A percentile compares a stretch with the other conserved stretches of the same genome.
These are phyloP conservation scores for Trematomus bernacchii DNA, from an alignment of 2,797 vertebrate species.

Conservation along the genomic window DNA sequence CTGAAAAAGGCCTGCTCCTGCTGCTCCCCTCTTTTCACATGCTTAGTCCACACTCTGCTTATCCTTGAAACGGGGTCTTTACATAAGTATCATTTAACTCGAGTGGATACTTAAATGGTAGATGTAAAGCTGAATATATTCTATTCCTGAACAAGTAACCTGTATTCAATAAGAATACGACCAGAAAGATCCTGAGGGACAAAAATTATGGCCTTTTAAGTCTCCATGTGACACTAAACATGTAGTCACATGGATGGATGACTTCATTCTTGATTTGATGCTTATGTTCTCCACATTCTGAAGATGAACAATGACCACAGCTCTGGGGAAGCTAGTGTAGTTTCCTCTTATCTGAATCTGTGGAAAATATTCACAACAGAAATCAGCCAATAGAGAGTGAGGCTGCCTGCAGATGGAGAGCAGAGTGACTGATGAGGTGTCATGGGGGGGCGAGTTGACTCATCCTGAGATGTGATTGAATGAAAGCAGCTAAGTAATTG, in stretches of 20 bases:
- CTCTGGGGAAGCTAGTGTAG: not conserved
- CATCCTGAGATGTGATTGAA: conserved; percentile 67
- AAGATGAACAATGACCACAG: not conserved
- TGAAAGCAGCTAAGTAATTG: conserved; percentile 70
- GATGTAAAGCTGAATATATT: not conserved
- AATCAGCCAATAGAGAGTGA: conserved; percentile 43
- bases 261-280: not conserved
- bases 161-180: not conserved
- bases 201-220: too few species aligned
- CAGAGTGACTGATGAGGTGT: conserved; percentile 75
- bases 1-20: conserved; percentile 15
- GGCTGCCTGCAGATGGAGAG: conserved; percentile 33
- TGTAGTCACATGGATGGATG: not conserved
- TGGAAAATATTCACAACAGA: conserved; percentile 26
- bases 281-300: too few species aligned
- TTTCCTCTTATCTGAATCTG: too few species aligned
- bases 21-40: conserved; percentile 8
- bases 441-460: conserved; percentile 43
- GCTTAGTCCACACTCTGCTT: not conserved
- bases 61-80: not conserved
- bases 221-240: not conserved
- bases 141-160: not conserved
- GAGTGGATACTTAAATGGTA: not conserved
- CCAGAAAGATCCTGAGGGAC: not conserved
- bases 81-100: not conserved